A percentile compares a stretch with the other conserved stretches of the same genome.
phyloP scores from a whole-genome alignment of 2,113 vertebrate genomes.

The Ageneiosus marmoratus region DNA sequence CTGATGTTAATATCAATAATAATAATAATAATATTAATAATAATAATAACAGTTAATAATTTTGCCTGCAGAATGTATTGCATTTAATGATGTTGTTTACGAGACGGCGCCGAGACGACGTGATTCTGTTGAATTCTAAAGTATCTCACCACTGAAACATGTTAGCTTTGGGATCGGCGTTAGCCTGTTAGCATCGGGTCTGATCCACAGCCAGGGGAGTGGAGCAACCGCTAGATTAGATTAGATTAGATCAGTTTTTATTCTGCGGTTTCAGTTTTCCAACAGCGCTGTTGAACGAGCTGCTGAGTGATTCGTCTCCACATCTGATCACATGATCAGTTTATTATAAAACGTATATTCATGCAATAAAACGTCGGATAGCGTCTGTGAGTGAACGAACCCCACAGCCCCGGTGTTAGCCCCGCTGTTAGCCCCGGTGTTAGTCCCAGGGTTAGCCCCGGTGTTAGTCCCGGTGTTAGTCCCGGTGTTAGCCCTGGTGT shows the following conservation, averaged over 20 bases:
- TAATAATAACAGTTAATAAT: neutral
- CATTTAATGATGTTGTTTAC: neutral
- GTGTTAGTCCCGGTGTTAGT: neutral
- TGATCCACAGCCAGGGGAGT: neutral
- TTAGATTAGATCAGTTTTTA: neutral
- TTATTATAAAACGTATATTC: neutral
- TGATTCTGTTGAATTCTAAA: neutral
- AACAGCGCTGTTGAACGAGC: neutral
- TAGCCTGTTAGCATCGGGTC: neutral
- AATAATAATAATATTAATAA: neutral
- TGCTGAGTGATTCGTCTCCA: neutral
- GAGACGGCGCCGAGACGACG: neutral
- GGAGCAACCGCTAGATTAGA: neutral
- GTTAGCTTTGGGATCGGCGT: neutral
- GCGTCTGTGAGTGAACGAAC: neutral
- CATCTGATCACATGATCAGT: neutral
- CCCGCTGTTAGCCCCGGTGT: neutral
- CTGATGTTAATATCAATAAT: conserved; percentile 12
- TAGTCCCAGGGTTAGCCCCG: neutral
- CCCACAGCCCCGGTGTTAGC: neutral
- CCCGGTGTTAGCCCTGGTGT: neutral
- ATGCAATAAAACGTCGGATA: neutral
- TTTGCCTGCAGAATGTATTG: neutral
- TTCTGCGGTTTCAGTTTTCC: neutral
- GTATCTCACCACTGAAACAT: no score